These are phyloP conservation scores for Tribolium freemani DNA, from an alignment of 2,888 invertebrate species.

Conservation along the genomic window DNA sequence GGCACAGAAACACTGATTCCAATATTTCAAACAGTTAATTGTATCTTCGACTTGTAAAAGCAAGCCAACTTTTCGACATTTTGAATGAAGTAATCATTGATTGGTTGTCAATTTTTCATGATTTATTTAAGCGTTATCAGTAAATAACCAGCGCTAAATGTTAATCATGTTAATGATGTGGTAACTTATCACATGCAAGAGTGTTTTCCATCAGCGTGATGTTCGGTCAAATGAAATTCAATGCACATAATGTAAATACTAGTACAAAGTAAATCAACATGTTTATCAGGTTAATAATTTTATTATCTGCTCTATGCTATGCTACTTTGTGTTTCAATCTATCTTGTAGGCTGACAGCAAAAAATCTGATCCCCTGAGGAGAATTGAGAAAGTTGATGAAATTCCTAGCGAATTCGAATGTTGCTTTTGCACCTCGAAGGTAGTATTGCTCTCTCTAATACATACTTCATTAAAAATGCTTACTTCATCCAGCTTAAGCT, in stretches of 20 bases:
- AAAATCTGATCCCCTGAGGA: slow-evolving; percentile 75
- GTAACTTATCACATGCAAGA: slow-evolving; percentile 17
- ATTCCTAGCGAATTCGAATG: slow-evolving; percentile 96
- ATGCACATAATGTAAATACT: slow-evolving; percentile 24
- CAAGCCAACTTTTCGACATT: neutral
- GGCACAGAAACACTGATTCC: too few species aligned
- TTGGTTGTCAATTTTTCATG: slow-evolving; percentile 18
- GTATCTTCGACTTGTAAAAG: too few species aligned
- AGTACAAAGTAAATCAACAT: neutral
- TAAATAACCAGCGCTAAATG: neutral
- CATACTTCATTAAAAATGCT: slow-evolving; percentile 43
- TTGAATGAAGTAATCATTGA: slow-evolving; percentile 5
- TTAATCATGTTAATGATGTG: slow-evolving; percentile 9
- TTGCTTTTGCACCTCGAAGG: slow-evolving; percentile 97
- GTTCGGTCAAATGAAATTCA: slow-evolving; percentile 20
- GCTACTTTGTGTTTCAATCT: slow-evolving; percentile 60
- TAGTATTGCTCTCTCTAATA: slow-evolving; percentile 70
- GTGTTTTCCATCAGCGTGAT: slow-evolving; percentile 16
- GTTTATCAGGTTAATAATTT: slow-evolving; percentile 37
- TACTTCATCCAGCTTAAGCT: slow-evolving; percentile 50
- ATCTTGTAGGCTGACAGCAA: slow-evolving; percentile 69
- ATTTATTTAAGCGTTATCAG: slow-evolving; percentile 18
- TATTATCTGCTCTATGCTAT: slow-evolving; percentile 49
- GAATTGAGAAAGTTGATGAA: slow-evolving; percentile 80
- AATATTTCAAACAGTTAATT: too few species aligned